These are phyloP conservation scores for Miniopterus natalensis DNA, from an alignment of 2,113 vertebrate genomes.

Conservation along the genomic window DNA sequence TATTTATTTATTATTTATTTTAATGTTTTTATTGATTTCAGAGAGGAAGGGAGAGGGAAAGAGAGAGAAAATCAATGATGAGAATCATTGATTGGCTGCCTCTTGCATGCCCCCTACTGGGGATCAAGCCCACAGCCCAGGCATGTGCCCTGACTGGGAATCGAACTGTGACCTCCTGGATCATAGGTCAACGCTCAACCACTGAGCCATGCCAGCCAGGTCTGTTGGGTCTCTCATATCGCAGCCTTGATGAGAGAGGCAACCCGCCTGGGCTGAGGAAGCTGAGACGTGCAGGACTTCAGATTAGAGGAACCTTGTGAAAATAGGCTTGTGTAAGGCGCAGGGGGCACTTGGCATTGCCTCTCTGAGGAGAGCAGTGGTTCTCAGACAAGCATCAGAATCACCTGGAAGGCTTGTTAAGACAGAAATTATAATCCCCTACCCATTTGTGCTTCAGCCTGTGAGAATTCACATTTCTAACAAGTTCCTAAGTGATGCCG, in stretches of 20 bases:
- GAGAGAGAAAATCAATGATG: no score
- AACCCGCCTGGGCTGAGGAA: neutral
- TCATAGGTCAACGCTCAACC: no score
- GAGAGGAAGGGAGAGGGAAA: no score
- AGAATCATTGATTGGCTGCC: no score
- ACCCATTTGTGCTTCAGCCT: neutral
- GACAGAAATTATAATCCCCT: neutral
- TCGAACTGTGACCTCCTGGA: no score
- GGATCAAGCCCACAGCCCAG: no score
- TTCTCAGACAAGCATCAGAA: neutral
- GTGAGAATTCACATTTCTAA: neutral
- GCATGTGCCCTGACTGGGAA: no score
- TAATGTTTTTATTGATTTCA: no score
- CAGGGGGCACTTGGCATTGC: fast-evolving
- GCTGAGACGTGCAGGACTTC: fast-evolving
- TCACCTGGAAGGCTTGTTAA: neutral
- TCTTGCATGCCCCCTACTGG: no score
- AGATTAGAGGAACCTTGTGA: neutral
- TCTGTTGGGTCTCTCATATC: no score
- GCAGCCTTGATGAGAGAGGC: neutral
- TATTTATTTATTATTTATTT: no score
- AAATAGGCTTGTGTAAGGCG: neutral
- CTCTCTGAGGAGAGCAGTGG: neutral
- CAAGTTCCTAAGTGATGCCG: neutral
- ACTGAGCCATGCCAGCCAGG: no score